Base-by-base conservation (phyloP, 2,797 vertebrate genomes). In the Oreochromis mossambicus region DNA sequence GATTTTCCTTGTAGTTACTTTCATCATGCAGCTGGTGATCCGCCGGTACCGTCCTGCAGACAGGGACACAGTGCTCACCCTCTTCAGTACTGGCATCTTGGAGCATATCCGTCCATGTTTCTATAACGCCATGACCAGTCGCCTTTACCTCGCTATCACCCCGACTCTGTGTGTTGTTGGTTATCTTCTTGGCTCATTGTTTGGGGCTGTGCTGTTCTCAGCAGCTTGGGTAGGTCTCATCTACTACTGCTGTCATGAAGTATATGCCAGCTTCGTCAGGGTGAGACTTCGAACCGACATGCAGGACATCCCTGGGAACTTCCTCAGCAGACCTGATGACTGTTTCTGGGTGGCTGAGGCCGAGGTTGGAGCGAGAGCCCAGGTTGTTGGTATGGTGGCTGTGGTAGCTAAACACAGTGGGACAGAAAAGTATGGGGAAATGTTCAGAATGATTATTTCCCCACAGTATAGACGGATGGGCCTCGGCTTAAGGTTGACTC, bases 321-420 rank as follows among this genome's bases (percentile, higher is more conserved):
- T 86, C 81, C 91, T 96, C 78, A 91, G 70, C 48, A 78, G 83
- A 63, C 92, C 94, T 0, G 93, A 94, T 29, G 89, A 92, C 92
- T 94, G 92, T 91, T 96, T 96, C 89, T 96, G 94, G 95, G 95
- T 97, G 61, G 96, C 94, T 9, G 96, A 95, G 86, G 90, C 92
- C 94, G 26, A 26, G 24, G 26, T 26, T 26, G 84, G 88, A 2
- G 95, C 95, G 2, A 87, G 51, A 46, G 8, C 61, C 5, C 86
- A 89, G 86, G 24, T 96, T 48, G 2, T 96, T 17, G 96, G 95
- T 10, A 96, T 92, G 56, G 95, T 95, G 89, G 96, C 95, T 14
- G 88, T 96, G 17, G 26, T 85, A 50, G 88, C 50, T 46, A 91
- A 87, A 75, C 54, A 90, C 46, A 90, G 24, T 5, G 86, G 79